Conservation (phyloP, 2,113 vertebrate species). For the Addax nasomaculatus region DNA sequence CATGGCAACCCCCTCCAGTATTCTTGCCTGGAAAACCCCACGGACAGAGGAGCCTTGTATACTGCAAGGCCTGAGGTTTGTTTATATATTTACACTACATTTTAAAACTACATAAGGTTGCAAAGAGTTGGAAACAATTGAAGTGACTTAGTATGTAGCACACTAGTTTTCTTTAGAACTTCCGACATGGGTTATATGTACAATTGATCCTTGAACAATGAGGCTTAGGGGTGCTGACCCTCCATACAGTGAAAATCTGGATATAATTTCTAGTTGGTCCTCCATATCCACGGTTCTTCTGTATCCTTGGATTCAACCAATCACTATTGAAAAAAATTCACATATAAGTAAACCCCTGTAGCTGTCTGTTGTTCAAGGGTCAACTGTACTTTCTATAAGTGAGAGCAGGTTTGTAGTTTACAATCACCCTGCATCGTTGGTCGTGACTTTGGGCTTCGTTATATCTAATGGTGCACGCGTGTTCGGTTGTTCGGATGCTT, state of each 20-base stretch:
- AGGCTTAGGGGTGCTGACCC: not conserved
- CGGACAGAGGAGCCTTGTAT: not conserved
- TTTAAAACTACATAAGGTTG: not conserved
- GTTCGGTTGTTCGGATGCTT: not conserved
- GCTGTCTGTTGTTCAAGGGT: not conserved
- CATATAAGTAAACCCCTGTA: not conserved
- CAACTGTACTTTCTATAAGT: not conserved
- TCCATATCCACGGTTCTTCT: not conserved
- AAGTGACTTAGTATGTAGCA: not conserved
- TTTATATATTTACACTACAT: slow-evolving; percentile 12
- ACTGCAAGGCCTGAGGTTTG: not conserved
- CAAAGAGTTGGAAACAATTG: not conserved
- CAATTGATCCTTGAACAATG: not conserved
- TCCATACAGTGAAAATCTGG: not conserved
- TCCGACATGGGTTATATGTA: not conserved
- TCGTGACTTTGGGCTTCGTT: not conserved
- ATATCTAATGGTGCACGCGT: not conserved
- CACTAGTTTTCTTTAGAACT: not conserved
- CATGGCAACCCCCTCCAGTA: not conserved
- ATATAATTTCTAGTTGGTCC: not conserved
- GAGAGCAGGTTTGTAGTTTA: not conserved
- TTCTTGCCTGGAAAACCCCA: not conserved
- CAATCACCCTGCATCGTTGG: not conserved
- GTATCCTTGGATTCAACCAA: not conserved
- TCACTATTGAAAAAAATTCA: not conserved